A percentile compares a stretch with the other conserved stretches of the same genome.
Evolutionary conservation across 30 jellyfish, hydroid and myxozoan genomes (phyloP).

Genomic region (Pelagia noctiluca): DNA sequence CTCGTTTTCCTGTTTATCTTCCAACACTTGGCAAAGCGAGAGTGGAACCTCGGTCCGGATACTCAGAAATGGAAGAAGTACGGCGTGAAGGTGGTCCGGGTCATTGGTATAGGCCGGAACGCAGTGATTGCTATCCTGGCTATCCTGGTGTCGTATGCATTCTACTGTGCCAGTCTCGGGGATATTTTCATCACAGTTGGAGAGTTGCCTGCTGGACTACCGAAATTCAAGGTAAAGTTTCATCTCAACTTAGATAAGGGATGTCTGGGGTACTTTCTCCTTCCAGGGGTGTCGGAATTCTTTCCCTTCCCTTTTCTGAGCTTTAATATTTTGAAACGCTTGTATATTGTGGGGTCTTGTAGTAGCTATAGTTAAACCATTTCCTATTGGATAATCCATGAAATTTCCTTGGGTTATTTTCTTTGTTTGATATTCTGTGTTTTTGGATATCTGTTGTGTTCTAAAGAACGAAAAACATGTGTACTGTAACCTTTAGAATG

Average conservation of each 20-base stretch:
- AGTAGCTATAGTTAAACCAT: too few relatives aligned
- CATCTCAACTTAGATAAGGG: not conserved
- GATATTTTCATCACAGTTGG: slow-evolving; percentile 70
- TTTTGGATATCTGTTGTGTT: too few relatives aligned
- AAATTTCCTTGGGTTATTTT: too few relatives aligned
- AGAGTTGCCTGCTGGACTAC: slow-evolving; percentile 79
- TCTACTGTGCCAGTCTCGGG: slow-evolving; percentile 19
- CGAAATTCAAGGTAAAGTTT: slow-evolving; percentile 59
- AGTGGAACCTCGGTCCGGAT: not conserved
- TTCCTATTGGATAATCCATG: too few relatives aligned
- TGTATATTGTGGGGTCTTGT: too few relatives aligned
- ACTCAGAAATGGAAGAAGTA: slow-evolving; percentile 14
- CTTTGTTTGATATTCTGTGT: too few relatives aligned
- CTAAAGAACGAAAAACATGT: too few relatives aligned
- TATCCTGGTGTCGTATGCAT: slow-evolving; percentile 49
- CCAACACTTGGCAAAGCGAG: slow-evolving; percentile 20
- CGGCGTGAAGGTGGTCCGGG: slow-evolving; percentile 36
- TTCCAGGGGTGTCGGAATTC: too few relatives aligned
- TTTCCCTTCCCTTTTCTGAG: too few relatives aligned
- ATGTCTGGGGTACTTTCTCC: too few relatives aligned
- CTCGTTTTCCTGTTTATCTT: slow-evolving; percentile 41
- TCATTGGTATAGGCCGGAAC: slow-evolving; percentile 66
- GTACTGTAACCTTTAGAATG: too few relatives aligned
- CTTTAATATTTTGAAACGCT: too few relatives aligned
- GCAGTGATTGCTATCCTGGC: slow-evolving; percentile 71